A percentile compares a stretch with the other conserved stretches of the same genome.
phyloP scores from a whole-genome alignment of 2,797 vertebrate species.

The Chiloscyllium punctatum region DNA sequence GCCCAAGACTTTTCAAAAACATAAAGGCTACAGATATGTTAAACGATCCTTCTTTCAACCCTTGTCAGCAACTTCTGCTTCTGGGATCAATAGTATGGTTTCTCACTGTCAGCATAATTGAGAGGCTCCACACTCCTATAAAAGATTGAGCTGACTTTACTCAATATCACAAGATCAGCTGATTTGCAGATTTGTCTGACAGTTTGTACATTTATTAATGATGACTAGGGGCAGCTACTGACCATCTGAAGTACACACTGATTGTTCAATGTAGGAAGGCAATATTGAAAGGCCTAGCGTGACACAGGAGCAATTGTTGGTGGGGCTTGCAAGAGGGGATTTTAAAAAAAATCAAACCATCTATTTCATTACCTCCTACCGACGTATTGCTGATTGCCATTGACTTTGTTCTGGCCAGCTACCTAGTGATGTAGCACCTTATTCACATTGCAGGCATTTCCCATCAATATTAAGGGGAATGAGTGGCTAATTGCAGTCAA shows the following conservation, averaged over 20 bases:
- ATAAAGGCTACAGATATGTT: neutral
- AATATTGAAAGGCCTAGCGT: too few species aligned
- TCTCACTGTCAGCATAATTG: neutral
- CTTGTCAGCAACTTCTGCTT: neutral
- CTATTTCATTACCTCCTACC: neutral
- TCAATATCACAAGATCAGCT: neutral
- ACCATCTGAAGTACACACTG: neutral
- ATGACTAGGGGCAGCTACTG: neutral
- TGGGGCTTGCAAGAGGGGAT: neutral
- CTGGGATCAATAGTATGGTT: neutral
- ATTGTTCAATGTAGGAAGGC: neutral
- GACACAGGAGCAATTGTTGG: neutral
- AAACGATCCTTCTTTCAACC: neutral
- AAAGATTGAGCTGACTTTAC: neutral
- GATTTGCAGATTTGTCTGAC: neutral
- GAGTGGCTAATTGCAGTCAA: neutral
- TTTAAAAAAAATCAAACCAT: neutral
- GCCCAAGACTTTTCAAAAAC: neutral
- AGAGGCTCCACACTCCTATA: neutral
- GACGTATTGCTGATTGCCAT: too few species aligned
- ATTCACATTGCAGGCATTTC: neutral
- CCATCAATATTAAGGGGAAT: neutral
- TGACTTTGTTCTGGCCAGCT: neutral
- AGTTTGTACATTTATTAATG: neutral
- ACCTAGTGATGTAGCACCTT: neutral